Conservation (phyloP, 2,888 invertebrate species). For the Leptarthrus brevirostris region DNA sequence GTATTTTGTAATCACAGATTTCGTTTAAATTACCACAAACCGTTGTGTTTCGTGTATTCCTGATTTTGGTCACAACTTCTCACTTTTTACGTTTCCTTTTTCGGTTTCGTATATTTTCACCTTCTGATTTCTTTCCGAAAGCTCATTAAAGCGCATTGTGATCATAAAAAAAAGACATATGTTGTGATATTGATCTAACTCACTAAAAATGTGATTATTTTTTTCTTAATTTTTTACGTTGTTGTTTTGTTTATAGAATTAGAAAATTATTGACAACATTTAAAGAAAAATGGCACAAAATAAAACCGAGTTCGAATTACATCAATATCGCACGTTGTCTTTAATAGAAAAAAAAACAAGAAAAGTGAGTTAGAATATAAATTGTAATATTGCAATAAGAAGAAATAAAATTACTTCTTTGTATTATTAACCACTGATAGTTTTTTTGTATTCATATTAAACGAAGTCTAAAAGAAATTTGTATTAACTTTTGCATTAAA, state of each 20-base stretch:
- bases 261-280: no score
- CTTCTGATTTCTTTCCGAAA: conserved; percentile 52
- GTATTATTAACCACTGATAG: background rate
- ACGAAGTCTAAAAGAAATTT: conserved; percentile 27
- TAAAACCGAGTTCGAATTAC: background rate
- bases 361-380: conserved; percentile 27
- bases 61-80: conserved; percentile 8
- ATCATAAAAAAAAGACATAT: conserved; percentile 52
- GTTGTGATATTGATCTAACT: conserved; percentile 47
- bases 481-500: background rate
- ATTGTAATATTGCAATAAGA: conserved; percentile 38
- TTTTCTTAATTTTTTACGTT: conserved; percentile 15
- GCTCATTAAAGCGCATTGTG: conserved; percentile 60
- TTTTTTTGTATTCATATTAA: conserved; percentile 22
- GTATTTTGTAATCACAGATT: conserved; percentile 21
- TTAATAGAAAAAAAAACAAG: conserved; percentile 14
- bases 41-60: background rate
- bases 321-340: conserved; percentile 46
- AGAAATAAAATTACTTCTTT: conserved; percentile 38
- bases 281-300: no score
- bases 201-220: conserved; percentile 26
- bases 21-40: background rate
- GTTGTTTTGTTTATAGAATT: conserved; percentile 26
- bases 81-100: background rate
- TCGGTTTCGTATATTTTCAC: conserved; percentile 11